phyloP scores from a whole-genome alignment of 2,113 vertebrate genomes.

The Pithys albifrons region DNA sequence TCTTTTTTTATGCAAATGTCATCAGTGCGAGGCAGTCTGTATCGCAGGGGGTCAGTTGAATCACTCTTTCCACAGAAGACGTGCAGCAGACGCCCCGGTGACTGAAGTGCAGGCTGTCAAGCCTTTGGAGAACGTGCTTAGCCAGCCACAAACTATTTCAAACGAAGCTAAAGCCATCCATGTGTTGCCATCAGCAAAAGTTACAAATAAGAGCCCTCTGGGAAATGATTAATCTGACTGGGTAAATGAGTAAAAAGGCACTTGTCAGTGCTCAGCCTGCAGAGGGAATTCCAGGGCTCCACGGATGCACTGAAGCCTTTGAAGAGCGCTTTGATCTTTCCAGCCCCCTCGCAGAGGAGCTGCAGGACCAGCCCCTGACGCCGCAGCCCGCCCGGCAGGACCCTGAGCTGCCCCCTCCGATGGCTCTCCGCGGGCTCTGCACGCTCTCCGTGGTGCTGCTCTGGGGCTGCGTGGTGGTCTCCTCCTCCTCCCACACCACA shows the following conservation, averaged over 20 bases:
- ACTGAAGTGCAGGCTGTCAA: not conserved
- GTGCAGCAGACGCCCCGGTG: fast-evolving
- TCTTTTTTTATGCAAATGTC: not conserved
- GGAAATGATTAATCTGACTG: conserved; percentile 43
- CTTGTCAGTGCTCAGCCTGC: not conserved
- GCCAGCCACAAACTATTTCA: not conserved
- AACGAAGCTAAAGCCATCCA: not conserved
- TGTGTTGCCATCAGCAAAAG: not conserved
- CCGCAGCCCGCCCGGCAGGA: fast-evolving
- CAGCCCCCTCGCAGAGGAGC: not conserved
- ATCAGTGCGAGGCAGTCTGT: not conserved
- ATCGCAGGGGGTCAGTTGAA: not conserved
- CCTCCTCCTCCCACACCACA: not conserved
- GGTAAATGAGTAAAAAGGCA: not conserved
- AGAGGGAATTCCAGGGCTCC: not conserved
- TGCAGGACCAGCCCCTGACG: fast-evolving
- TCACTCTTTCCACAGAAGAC: not conserved
- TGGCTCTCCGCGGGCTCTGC: not conserved
- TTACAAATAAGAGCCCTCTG: not conserved
- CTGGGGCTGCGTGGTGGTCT: not conserved
- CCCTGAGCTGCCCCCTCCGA: not conserved
- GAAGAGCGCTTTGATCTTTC: not conserved
- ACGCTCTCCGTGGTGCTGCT: not conserved
- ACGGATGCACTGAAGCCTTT: fast-evolving
- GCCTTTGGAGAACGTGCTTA: not conserved